A percentile compares a stretch with the other conserved stretches of the same genome.
phyloP scores from a whole-genome alignment of 2,797 vertebrate species.

The Pseudochirops corinnae region DNA sequence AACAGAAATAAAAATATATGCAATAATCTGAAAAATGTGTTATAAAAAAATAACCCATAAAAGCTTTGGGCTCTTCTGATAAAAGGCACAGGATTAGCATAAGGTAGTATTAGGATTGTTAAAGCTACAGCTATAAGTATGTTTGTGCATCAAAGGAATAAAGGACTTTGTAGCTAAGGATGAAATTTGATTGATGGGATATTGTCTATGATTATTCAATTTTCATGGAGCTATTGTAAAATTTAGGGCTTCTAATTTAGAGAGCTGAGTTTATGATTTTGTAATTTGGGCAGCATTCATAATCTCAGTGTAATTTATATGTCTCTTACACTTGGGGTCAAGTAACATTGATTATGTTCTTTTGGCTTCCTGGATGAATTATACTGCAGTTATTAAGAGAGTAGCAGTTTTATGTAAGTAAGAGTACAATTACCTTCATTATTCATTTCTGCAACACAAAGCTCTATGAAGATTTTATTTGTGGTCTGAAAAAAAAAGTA shows the following conservation, averaged over 20 bases:
- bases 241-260: slow-evolving; percentile 37
- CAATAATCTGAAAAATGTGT: not conserved
- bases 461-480: slow-evolving; percentile 49
- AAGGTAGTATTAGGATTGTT: slow-evolving; percentile 6
- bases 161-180: slow-evolving; percentile 50
- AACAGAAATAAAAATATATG: slow-evolving; percentile 12
- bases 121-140: not conserved
- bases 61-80: not conserved
- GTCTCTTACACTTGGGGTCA: slow-evolving; percentile 53
- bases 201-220: slow-evolving; percentile 40
- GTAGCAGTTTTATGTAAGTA: slow-evolving; percentile 54
- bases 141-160: not conserved
- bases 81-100: not conserved
- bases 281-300: slow-evolving; percentile 21
- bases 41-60: not conserved
- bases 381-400: slow-evolving; percentile 60
- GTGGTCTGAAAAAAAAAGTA: not conserved
- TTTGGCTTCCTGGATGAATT: slow-evolving; percentile 64
- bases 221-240: slow-evolving; percentile 31
- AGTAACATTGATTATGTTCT: slow-evolving; percentile 60
- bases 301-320: slow-evolving; percentile 22
- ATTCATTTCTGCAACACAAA: slow-evolving; percentile 63
- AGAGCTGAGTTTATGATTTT: slow-evolving; percentile 65
- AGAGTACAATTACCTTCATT: slow-evolving; percentile 60
- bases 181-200: slow-evolving; percentile 47